phyloP scores from a whole-genome alignment of 2,113 vertebrate genomes.

The Pseudorectes ferrugineus region DNA sequence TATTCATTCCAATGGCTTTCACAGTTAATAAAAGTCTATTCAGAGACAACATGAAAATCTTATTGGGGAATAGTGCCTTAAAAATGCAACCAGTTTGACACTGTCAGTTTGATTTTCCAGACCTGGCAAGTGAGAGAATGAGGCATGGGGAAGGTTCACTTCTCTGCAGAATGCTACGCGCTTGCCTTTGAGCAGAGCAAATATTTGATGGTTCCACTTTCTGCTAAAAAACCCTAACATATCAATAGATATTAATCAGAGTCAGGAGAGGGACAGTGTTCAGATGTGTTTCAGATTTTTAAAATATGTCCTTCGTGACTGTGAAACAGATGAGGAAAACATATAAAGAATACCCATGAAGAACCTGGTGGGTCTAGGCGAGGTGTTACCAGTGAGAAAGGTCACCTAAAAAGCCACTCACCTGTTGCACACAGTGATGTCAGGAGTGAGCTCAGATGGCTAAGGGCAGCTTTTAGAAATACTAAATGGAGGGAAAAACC shows the following conservation, averaged over 20 bases:
- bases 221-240: neutral
- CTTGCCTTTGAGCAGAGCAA: neutral
- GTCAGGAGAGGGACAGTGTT: neutral
- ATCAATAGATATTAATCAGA: neutral
- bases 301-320: neutral
- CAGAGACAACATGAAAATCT: neutral
- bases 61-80: neutral
- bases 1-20: constrained; percentile 14
- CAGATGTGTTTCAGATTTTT: neutral
- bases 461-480: neutral
- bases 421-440: neutral
- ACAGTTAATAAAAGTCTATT: constrained; percentile 2
- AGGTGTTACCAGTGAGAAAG: neutral
- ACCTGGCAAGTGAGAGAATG: neutral
- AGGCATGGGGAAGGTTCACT: neutral
- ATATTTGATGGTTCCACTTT: neutral
- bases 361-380: neutral
- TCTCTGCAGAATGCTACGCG: neutral
- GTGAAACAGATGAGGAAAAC: neutral
- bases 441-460: neutral
- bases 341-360: neutral
- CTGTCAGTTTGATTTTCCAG: neutral
- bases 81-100: neutral
- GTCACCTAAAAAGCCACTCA: neutral
- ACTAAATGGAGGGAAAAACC: neutral